Base-by-base conservation (phyloP, 1,140 invertebrate genomes). In the Temnothorax curvispinosus region DNA sequence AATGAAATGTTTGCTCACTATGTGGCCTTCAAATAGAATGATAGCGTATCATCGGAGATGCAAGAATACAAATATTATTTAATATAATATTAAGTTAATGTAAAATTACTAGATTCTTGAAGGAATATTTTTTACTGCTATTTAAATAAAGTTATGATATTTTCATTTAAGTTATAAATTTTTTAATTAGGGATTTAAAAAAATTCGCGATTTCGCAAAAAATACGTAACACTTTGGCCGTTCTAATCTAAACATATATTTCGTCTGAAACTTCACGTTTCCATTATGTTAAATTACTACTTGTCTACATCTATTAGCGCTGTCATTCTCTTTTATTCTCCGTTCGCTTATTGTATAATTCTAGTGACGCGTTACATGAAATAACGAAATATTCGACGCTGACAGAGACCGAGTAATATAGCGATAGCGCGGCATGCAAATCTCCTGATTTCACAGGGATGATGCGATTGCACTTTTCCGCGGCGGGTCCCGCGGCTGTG, bases 391-490 rank as follows among this genome's bases (percentile, higher is more conserved):
- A 71, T 81, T 71, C 35, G 38, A 11, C 21, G 18, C 18, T 41
- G n/a, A 47, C 27, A n/a, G n/a, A 41, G 44, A 5, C n/a, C 76
- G 60, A 52, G 60, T 35, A 78, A 80, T 58, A 80, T 47, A 72
- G 50, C 58, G 50, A 81, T 44, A 71, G 78, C 78, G 38, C 41
- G 6, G 3, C 65, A 81, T 71, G 78, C 78, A 81, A 81, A 81
- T 71, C 65, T 69, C 52, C 65, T 81, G 78, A 81, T 84, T 47
- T 74, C 32, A 56, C 80, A 21, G 54, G 54, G 67, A n/a, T 58
- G 32, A 11, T 41, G n/a, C 52, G 38, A 82, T 44, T 82, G 69
- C 65, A 82, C 69, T 86, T 86, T 86, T 85, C 60, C 67, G 27
- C 27, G 76, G 65, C 47, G 77, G 52, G 38, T 82, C 41, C 41